Evolutionary conservation across 2,888 invertebrate genomes (phyloP).

Genomic region (Parnassius smintheus): DNA sequence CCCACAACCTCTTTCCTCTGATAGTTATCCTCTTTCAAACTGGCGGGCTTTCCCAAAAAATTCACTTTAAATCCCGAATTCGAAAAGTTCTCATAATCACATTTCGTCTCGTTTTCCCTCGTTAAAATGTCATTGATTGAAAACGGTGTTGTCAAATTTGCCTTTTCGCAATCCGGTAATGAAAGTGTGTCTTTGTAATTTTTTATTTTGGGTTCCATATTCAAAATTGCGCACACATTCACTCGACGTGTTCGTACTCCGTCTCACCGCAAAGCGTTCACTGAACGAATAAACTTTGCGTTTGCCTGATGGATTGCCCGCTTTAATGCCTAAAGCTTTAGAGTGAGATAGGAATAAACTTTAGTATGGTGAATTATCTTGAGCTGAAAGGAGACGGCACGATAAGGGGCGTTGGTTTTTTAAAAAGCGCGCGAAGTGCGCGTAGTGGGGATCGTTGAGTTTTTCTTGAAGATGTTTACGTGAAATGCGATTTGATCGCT

Average conservation of each 20-base stretch:
- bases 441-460: slow-evolving; percentile 79
- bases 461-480: slow-evolving; percentile 81
- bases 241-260: slow-evolving; percentile 51
- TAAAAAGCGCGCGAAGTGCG: slow-evolving; percentile 74
- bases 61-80: slow-evolving; percentile 57
- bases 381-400: slow-evolving; percentile 48
- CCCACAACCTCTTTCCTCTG: slow-evolving; percentile 63
- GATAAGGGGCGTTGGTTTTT: slow-evolving; percentile 65
- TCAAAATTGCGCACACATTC: slow-evolving; percentile 50
- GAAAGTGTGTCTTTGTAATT: slow-evolving; percentile 57
- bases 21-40: slow-evolving; percentile 53
- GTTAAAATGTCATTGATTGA: slow-evolving; percentile 88
- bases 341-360: slow-evolving; percentile 53
- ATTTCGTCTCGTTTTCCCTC: slow-evolving; percentile 74
- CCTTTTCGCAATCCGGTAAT: slow-evolving; percentile 70
- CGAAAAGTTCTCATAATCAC: slow-evolving; percentile 66
- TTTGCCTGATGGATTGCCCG: slow-evolving; percentile 75
- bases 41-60: slow-evolving; percentile 53
- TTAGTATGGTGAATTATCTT: slow-evolving; percentile 14
- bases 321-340: slow-evolving; percentile 72
- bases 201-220: slow-evolving; percentile 73
- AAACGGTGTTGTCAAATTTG: slow-evolving; percentile 82
- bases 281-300: slow-evolving; percentile 78
- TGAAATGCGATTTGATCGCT: slow-evolving; percentile 76
- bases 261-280: slow-evolving; percentile 76